Evolutionary conservation across 2,113 vertebrate genomes (phyloP), one percentile per base, ranked within the genome.

Genomic region (Salminus brasiliensis): DNA sequence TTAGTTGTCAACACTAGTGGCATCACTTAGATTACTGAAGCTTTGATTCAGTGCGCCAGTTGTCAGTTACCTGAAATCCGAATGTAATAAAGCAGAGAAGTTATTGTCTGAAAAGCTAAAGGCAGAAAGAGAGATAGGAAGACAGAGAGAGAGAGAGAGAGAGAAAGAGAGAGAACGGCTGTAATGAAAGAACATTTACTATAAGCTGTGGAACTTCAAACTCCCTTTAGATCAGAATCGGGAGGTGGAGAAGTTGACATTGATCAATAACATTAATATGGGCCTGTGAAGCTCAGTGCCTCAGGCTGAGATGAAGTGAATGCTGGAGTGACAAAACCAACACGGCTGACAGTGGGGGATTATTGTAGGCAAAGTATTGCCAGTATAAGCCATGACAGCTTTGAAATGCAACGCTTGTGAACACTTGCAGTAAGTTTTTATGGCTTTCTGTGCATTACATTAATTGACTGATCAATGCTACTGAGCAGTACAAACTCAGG

Each of bases 231-330:
- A 77, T 87, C 45, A 70, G 83, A 89, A 76, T 57, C 72, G 74
- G 74, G 84, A 82, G 55, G 83, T 60, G 78, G 71, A 81, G 79
- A 87, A 83, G 81, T 83, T 90, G 90, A 91, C 90, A 87, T 68
- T 91, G 92, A 93, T 93, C 90, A 90, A 92, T 90, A 89, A 86
- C 88, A 86, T 90, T 90, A 90, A 92, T 91, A 88, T 87, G 75
- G 79, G 83, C 81, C 59, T 81, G 82, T 82, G 79, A 87, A 76
- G 81, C 79, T 76, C 73, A 13, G 60, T 81, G 83, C 87, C 86
- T 76, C 57, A 16, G 85, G 80, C 82, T 60, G 62, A 82, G 85
- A 89, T 86, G 72, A 82, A 88, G 80, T 83, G 85, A 72, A 79
- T 79, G 83, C 78, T 62, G 45, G 25, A 79, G 60, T 78, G 72